Evolutionary conservation across 30 jellyfish, hydroid and myxozoan species (phyloP).

Genomic region (Hydractinia echinata): DNA sequence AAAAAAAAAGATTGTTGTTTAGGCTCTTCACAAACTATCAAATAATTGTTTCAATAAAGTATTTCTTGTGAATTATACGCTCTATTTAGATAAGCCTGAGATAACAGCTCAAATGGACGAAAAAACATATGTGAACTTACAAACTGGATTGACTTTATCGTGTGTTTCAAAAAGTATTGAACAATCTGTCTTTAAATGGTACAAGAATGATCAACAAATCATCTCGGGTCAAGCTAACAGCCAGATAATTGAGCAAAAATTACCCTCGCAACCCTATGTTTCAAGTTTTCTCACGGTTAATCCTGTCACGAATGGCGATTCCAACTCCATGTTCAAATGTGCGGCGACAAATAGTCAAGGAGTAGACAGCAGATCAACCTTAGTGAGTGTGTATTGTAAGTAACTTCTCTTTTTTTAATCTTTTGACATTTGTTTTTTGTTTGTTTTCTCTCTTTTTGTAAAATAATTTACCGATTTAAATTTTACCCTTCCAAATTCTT

Average conservation of each 20-base stretch:
- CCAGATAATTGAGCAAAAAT: not conserved
- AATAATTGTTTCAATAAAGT: too few species aligned
- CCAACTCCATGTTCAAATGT: not conserved
- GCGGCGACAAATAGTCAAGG: slow-evolving; percentile 2
- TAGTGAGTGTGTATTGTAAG: slow-evolving; percentile 2
- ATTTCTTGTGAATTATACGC: not conserved
- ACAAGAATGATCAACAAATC: slow-evolving; percentile 1
- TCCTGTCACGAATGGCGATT: not conserved
- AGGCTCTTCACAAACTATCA: too few species aligned
- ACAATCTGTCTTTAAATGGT: not conserved
- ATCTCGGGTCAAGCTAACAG: not conserved
- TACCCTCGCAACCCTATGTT: slow-evolving; percentile 1
- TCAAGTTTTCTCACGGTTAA: slow-evolving; percentile 8
- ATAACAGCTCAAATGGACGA: slow-evolving; percentile 3
- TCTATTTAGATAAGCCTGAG: slow-evolving; percentile 1
- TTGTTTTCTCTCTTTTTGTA: too few species aligned
- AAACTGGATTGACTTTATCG: not conserved
- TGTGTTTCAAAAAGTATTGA: not conserved
- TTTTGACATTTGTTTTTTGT: too few species aligned
- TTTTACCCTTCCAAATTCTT: too few species aligned
- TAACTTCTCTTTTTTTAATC: not conserved
- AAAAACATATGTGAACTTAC: not conserved
- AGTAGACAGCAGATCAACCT: not conserved
- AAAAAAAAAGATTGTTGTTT: too few species aligned
- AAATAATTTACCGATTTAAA: too few species aligned